Base-by-base conservation (phyloP, 1,140 invertebrate genomes). In the Planococcus citri region DNA sequence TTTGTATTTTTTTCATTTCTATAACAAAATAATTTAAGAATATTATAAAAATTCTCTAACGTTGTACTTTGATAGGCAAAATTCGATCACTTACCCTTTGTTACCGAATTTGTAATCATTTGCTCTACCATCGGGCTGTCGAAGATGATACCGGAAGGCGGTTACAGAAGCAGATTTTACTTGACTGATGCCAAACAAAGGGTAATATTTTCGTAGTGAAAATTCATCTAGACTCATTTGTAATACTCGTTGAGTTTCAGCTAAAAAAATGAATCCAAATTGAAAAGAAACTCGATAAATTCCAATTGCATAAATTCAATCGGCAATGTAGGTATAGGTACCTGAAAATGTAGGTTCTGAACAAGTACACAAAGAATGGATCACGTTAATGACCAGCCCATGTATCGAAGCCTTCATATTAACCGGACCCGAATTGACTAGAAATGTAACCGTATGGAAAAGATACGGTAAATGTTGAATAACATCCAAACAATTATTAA, bases 401-500 rank as follows among this genome's bases (percentile, higher is more conserved):
- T 98, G 95, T 9, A 92, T 96, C 0, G 94, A 95, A 1, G 95
- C 95, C 69, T 94, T 79, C 87, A 98, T 92, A 58, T 91, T 95
- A n/a, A 97, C 80, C 6, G 94, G 93, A 9, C 95, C 95, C 0
- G 92, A 94, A 76, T 92, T 95, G 8, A 97, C 93, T 27, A 98
- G 82, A 78, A 98, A 89, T 17, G 94, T 95, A 1, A 97, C 94
- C 25, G 92, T 92, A 79, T 98, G 95, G 81, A 98, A 97, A 25
- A 98, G 81, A 81, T 95, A 96, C 0, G 95, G 95, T 70, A 98
- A 80, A 80, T 97, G 95, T 68, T 90, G 88, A 2, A 91, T 92
- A 71, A 98, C 95, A 79, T 98, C 95, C 73, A 98, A 80, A 77
- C 94, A 97, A 79, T 98, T 98, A 79, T 98, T 98, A 79, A 98